Base-by-base conservation (phyloP, 2,113 vertebrate genomes). In the Hepsetus odoe region DNA sequence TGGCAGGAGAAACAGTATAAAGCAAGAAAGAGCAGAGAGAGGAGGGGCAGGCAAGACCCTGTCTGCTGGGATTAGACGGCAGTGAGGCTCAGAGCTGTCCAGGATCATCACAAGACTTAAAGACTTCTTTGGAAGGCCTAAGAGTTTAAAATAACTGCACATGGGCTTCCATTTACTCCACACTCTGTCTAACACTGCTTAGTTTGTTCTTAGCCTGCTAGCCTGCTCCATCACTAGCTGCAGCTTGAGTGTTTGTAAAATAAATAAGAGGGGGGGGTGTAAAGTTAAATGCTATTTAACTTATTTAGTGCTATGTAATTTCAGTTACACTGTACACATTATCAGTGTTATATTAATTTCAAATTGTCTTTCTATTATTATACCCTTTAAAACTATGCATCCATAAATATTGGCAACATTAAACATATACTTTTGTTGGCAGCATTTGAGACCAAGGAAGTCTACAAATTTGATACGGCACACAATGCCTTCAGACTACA, bases 101-200 rank as follows among this genome's bases (percentile, higher is more conserved):
- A 68, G 80, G 81, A 83, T 88, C 86, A 89, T 88, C 84, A 89
- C 82, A 61, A 28, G 80, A 86, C 81, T 85, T 87, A 90, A 83
- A 85, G 76, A 82, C 73, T 85, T 80, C 81, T 88, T 82, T 85
- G 80, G 81, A 84, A 86, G 66, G 20, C 70, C 65, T 79, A 18
- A 9, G 30, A 5, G 44, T 69, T 69, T 69, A 69, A 69, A 69
- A 69, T 69, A 69, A 46, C 66, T 3, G 7, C 66, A 22, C 26
- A 24, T 26, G 38, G 12, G 20, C 22, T 22, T 11, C 40, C 22
- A 5, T 55, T 22, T 55, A 55, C 51, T 1, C 51, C 51, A 55
- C 51, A 24, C 51, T 2, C 51, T 55, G 51, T 22, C n/a, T 55
- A 55, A 24, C 51, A 20, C 51, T 18, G n/a, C n/a, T 55, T 55